Evolutionary conservation across 2,113 vertebrate genomes (phyloP), one percentile per base, ranked within the genome.

Genomic region (Lutjanus erythropterus): DNA sequence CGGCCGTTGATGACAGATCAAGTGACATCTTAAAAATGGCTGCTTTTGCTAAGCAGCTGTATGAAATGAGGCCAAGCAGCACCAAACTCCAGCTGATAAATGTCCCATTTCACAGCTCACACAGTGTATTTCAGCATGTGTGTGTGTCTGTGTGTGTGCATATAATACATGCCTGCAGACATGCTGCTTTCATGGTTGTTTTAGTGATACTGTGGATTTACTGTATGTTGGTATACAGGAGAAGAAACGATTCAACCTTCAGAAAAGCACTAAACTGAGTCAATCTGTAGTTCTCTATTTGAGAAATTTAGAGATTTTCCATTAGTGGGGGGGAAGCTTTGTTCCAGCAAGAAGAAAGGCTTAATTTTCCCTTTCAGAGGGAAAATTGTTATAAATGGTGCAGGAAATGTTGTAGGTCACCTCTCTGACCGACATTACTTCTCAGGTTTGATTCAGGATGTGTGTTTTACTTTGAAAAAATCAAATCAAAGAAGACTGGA

Each of bases 1-100:
- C 29, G 77, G 66, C 65, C 50, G 12, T 9, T 59, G 31, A 87
- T 67, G 71, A 83, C 80, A 77, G 71, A 74, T 65, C 27, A 79
- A 90, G 25, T 59, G 80, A 73, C 55, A 75, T 56, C 71, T 78
- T 73, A 84, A 84, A 90, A 89, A 86, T 61, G 58, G 60, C 60
- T 47, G 69, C 68, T 61, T 79, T 53, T 55, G 25, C 65, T 78
- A 56, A 74, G 75, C 74, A 62, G 35, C 62, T 65, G 23, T 75
- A 61, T 55, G 70, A 88, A 92, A 85, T 61, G 69, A 80, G 85
- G 83, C 67, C 85, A 88, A 35, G 61, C 55, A 35, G 68, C 18
- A 61, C 52, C 62, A 73, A 82, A 52, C 64, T 85, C 71, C 70
- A 76, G 83, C 69, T 82, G 86, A 91, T 76, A 80, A 73, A 80